Evolutionary conservation across 2,797 vertebrate species (phyloP).

Genomic region (Schizopygopsis malacanthus): DNA sequence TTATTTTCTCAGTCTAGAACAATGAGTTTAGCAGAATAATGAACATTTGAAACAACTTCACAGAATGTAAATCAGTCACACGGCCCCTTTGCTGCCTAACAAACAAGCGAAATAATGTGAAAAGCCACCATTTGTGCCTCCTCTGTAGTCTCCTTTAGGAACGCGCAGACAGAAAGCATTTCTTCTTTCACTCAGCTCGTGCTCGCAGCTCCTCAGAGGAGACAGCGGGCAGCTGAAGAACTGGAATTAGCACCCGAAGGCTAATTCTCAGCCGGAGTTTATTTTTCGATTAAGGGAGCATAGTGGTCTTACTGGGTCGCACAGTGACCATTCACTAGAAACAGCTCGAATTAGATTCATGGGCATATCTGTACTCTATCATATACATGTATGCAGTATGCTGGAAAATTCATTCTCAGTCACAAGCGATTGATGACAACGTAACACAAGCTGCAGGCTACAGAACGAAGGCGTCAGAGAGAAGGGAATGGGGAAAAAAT

Average conservation of each 20-base stretch:
- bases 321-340: conserved; percentile 39
- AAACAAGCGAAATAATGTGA: conserved; percentile 16
- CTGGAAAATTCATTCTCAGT: not conserved
- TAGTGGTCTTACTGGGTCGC: conserved; percentile 55
- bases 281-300: conserved; percentile 53
- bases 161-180: conserved; percentile 32
- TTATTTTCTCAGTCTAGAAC: conserved; percentile 32
- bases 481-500: not conserved
- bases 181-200: conserved; percentile 46
- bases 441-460: not conserved
- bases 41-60: conserved; percentile 34
- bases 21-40: conserved; percentile 1
- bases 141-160: conserved; percentile 35
- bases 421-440: not conserved
- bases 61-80: conserved; percentile 37
- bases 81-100: conserved; percentile 44
- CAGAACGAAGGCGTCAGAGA: conserved; percentile 11
- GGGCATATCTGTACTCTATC: conserved; percentile 37
- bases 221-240: conserved; percentile 56
- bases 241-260: conserved; percentile 58
- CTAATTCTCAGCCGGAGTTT: conserved; percentile 53
- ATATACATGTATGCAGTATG: not conserved
- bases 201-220: conserved; percentile 34
- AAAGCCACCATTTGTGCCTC: conserved; percentile 37
- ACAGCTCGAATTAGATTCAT: conserved; percentile 45